These are phyloP conservation scores for Sander vitreus DNA, from an alignment of 2,113 vertebrate genomes.

Conservation along the genomic window DNA sequence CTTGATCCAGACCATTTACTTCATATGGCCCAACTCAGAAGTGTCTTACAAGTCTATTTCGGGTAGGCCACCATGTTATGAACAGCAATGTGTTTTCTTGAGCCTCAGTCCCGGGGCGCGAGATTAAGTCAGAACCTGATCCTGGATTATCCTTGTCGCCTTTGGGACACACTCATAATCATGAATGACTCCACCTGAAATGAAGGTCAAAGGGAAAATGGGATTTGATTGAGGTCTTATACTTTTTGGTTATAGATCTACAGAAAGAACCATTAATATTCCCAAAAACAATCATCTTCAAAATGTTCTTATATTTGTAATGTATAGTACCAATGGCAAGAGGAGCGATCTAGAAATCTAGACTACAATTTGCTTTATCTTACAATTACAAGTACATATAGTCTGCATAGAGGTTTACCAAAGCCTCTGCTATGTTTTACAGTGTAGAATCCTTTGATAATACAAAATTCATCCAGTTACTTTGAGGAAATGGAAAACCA, in stretches of 20 bases:
- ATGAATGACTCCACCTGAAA: constrained; percentile 63
- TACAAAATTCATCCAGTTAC: constrained; percentile 9
- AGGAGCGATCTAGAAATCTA: background rate
- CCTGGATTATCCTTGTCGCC: constrained; percentile 74
- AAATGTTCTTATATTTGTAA: background rate
- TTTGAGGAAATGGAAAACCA: constrained; percentile 18
- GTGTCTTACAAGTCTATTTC: constrained; percentile 38
- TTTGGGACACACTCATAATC: constrained; percentile 61
- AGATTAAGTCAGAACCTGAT: constrained; percentile 70
- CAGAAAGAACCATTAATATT: background rate
- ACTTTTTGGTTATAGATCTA: background rate
- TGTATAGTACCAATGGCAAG: background rate
- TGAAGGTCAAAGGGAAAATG: constrained; percentile 66
- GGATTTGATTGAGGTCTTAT: constrained; percentile 39
- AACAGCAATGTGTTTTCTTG: constrained; percentile 61
- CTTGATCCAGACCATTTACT: constrained; percentile 28
- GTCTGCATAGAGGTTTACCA: background rate
- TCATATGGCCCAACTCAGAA: constrained; percentile 5
- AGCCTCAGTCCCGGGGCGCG: constrained; percentile 58
- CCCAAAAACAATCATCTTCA: background rate
- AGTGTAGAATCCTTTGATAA: constrained; percentile 6
- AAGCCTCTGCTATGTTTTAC: background rate
- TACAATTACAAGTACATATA: background rate
- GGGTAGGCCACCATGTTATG: constrained; percentile 46
- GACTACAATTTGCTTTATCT: background rate